Base-by-base conservation (phyloP, 1,140 invertebrate genomes). In the Ceratina calcarata region DNA sequence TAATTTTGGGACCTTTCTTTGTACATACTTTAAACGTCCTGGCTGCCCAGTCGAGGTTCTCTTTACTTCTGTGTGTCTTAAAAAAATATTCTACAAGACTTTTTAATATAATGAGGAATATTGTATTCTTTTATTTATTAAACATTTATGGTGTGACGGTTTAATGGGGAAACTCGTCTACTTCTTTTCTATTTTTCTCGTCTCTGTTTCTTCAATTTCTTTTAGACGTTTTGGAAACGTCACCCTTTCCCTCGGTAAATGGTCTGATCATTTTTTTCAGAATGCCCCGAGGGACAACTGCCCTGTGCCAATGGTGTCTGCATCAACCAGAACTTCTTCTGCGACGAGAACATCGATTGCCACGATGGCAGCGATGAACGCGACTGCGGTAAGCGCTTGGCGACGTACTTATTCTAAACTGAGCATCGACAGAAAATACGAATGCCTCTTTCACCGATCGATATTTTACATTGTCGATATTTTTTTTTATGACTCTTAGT, bases 311-410 rank as follows among this genome's bases (percentile, higher is more conserved):
- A 95, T 89, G 94, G 95, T 53, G 87, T 93, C 13, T 95, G 95
- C 89, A 94, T 95, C 80, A 91, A 91, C 57, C 89, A 92, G 72
- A 88, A 90, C n/a, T 91, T 92, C 72, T 92, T 93, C 83, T 95
- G 95, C 88, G 93, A 95, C 86, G 84, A 86, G 12, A 92, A 93
- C 73, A 82, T 87, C 12, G 95, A 98, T 85, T 97, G 96, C 88
- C 91, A 91, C n/a, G 96, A 97, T 88, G 94, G 91, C 79, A 95
- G 95, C 61, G 96, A 97, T 85, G 96, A 97, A 91, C 88, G 86
- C 8, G 93, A 96, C 85, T 96, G 96, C 91, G 92, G 95, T 96
- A 93, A 95, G 95, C 93, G 88, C 78, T 71, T 62, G 27, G 78
- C 66, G 60, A 49, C 18, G 6, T 16, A 18, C n/a, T n/a, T n/a